Evolutionary conservation across 2,113 vertebrate genomes (phyloP), one percentile per base, ranked within the genome.

Genomic region (Pseudopodoces humilis): DNA sequence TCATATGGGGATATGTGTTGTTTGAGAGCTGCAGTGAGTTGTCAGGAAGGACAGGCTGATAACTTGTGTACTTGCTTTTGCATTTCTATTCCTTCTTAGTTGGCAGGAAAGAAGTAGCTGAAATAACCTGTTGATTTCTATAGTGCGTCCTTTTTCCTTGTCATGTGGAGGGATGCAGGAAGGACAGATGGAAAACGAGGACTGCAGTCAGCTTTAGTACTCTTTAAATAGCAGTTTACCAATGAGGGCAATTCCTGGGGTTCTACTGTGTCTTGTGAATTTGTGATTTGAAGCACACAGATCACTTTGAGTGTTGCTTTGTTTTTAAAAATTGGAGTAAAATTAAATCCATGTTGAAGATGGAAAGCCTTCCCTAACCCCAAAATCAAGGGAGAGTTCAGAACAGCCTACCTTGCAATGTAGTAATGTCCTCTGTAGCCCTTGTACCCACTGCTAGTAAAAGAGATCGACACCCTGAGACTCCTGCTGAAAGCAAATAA

Each of bases 211-310:
- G 59, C 19, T 69, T 35, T 39, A 37, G 37, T 62, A 5, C 23
- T 59, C 20, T 79, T 87, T 88, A 76, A 89, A 47, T 39, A 87
- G 33, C 24, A 33, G 11, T 77, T 82, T n/a, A 37, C 47, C 6
- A 64, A 9, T 1, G 0, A 2, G 9, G 13, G 25, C 3, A 27
- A 60, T 23, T 13, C 8, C 37, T 3, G 5, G 19, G 65, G 28
- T 37, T 92, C 41, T 39, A 1, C 3, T 77, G 17, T 62, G 39
- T 79, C 72, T 67, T 6, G 9, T 39, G 9, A 59, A 68, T 65
- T 67, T 79, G 39, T 71, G 71, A 81, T 53, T 68, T 69, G 50
- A 64, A 80, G 47, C 23, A 23, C 17, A 16, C 6, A 39, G 28
- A 50, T 52, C 8, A n/a, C 65, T 80, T 44, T 24, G 81, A 87